Conservation (phyloP, 2,888 invertebrate species). For the Nymphalis polychloros region DNA sequence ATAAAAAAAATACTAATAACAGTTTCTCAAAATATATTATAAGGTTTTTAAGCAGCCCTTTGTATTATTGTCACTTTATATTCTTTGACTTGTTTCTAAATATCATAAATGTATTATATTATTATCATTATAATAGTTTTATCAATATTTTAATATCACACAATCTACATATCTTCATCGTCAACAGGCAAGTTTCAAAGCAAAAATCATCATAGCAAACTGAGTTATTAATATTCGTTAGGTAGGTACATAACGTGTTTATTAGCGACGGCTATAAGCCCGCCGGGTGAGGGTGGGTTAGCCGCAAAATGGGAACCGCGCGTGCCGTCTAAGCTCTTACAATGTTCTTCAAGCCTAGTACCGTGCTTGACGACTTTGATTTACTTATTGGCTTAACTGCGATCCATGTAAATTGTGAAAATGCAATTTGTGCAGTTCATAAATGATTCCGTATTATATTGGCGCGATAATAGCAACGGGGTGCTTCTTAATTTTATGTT, state of each 20-base stretch:
- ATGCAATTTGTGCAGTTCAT: constrained; percentile 30
- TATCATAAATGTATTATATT: too few relatives aligned
- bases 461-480: not conserved
- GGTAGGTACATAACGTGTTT: constrained; percentile 73
- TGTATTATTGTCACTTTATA: too few relatives aligned
- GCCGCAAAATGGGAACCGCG: constrained; percentile 68
- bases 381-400: constrained; percentile 67
- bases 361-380: constrained; percentile 69
- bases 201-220: constrained; percentile 64
- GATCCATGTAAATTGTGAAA: constrained; percentile 29
- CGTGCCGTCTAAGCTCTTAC: constrained; percentile 71
- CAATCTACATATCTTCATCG: constrained; percentile 45
- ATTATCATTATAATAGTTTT: not conserved
- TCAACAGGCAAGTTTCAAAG: constrained; percentile 62
- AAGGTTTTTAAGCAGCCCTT: not conserved
- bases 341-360: constrained; percentile 66
- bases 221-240: constrained; percentile 76
- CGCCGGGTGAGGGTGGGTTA: constrained; percentile 53
- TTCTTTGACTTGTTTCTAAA: too few relatives aligned
- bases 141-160: constrained; percentile 4
- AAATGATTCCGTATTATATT: constrained; percentile 15
- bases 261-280: constrained; percentile 73
- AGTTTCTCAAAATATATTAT: not conserved
- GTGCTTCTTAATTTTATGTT: not conserved
- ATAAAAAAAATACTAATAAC: too few relatives aligned